Conservation (phyloP, 2,888 invertebrate genomes). For the Synergus japonicus region DNA sequence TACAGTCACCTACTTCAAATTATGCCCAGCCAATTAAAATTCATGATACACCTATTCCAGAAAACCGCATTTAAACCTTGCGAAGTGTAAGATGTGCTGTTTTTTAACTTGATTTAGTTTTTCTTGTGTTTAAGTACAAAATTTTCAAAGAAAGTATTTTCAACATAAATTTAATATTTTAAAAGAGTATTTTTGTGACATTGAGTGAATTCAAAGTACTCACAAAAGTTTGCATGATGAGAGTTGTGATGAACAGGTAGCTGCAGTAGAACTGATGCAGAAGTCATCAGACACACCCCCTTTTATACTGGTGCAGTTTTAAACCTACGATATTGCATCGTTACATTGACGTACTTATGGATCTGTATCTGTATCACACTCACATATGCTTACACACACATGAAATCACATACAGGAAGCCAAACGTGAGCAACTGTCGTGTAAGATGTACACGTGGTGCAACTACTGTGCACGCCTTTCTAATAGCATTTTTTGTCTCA, state of each 20-base stretch:
- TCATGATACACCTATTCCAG: too few relatives aligned
- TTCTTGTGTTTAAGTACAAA: too few relatives aligned
- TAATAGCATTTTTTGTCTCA: slow-evolving; percentile 62
- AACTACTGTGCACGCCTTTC: slow-evolving; percentile 66
- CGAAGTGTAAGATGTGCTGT: too few relatives aligned
- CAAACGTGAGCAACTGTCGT: slow-evolving; percentile 43
- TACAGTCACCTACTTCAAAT: not conserved
- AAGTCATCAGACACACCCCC: slow-evolving; percentile 64
- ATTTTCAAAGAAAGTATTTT: too few relatives aligned
- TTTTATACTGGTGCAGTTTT: slow-evolving; percentile 69
- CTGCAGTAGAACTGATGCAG: slow-evolving; percentile 68
- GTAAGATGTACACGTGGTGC: slow-evolving; percentile 46
- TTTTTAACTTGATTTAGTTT: too few relatives aligned
- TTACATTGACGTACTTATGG: slow-evolving; percentile 51
- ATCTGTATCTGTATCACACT: slow-evolving; percentile 51
- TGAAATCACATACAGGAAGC: slow-evolving; percentile 44
- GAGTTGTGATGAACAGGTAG: slow-evolving; percentile 56
- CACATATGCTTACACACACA: slow-evolving; percentile 44
- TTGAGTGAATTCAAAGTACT: slow-evolving; percentile 54
- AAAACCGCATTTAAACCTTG: too few relatives aligned
- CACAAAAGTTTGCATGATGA: slow-evolving; percentile 70
- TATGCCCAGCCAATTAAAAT: not conserved
- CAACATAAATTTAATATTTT: too few relatives aligned
- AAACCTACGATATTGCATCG: slow-evolving; percentile 59
- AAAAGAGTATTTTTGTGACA: too few relatives aligned